Evolutionary conservation across 2,113 vertebrate species (phyloP), one percentile per base, ranked within the genome.

Genomic region (Thamnaconus septentrionalis): DNA sequence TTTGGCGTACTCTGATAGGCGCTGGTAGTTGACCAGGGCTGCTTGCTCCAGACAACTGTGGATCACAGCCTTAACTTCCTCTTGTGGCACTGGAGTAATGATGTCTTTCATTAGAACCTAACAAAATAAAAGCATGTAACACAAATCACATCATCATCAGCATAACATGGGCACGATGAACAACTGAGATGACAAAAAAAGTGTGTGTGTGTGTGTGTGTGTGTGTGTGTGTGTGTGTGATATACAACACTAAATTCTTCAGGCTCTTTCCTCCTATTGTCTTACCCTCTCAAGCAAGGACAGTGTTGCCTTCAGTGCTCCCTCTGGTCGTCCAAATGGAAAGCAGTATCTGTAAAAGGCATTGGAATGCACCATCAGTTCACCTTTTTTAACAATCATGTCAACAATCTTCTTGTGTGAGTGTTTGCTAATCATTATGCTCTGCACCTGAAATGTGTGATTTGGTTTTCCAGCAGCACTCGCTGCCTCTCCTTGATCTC

Each of bases 41-140:
- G 98, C 98, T 89, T 98, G 96, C 78, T 99, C 97, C 88, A 99
- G 91, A 91, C 98, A 99, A 91, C 93, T 96, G 80, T 95, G 94
- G 85, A 99, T 98, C 73, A 98, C 96, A 55, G 92, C 81, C 91
- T 98, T 99, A 70, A 99, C 97, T 70, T 99, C 96, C 50, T 98
- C 96, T 91, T 98, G 96, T 76, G 95, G 94, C 71, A 95, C 95
- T 0, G 95, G 94, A 62, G 96, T 99, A 72, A 97, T 96, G 59
- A 99, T 97, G 82, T 99, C 98, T 88, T 96, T 99, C 98, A 99
- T 99, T 85, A 99, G 92, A 86, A 99, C 98, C 98, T 99, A 7
- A n/a, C 85, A 9, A 88, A 83, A 61, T 39, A 58, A 8, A 64
- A 8, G 61, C 7, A 11, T 1, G 10, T 3, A 31, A 53, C 55